A percentile compares a stretch with the other conserved stretches of the same genome.
These are phyloP conservation scores for Chaetorhynchus papuensis DNA, from an alignment of 2,113 vertebrate genomes.

Conservation along the genomic window DNA sequence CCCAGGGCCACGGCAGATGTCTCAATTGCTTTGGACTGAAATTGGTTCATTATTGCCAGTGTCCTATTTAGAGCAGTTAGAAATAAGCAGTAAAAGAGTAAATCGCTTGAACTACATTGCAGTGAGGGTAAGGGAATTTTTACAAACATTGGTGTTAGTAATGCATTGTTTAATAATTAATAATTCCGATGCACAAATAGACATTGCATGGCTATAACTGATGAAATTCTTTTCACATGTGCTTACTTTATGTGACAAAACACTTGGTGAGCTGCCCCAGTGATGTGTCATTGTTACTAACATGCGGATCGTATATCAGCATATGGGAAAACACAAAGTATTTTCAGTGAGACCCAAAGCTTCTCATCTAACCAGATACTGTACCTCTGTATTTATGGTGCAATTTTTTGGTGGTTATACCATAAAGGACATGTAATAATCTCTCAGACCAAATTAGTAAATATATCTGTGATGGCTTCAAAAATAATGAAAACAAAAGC, in stretches of 20 bases:
- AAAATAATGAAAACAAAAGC: neutral
- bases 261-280: neutral
- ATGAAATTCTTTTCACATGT: neutral
- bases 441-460: neutral
- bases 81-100: neutral
- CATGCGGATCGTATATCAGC: neutral
- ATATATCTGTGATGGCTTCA: neutral
- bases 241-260: neutral
- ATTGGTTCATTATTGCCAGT: neutral
- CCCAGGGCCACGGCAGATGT: neutral
- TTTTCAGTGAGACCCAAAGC: neutral
- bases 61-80: neutral
- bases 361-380: neutral
- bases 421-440: neutral
- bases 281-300: neutral
- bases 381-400: neutral
- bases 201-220: neutral
- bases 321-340: neutral
- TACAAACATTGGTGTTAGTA: neutral
- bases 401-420: neutral
- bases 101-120: neutral
- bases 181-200: neutral
- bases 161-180: neutral
- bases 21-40: conserved; percentile 23
- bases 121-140: neutral